These are phyloP conservation scores for Amia ocellicauda DNA, from an alignment of 2,113 vertebrate genomes.

Conservation along the genomic window DNA sequence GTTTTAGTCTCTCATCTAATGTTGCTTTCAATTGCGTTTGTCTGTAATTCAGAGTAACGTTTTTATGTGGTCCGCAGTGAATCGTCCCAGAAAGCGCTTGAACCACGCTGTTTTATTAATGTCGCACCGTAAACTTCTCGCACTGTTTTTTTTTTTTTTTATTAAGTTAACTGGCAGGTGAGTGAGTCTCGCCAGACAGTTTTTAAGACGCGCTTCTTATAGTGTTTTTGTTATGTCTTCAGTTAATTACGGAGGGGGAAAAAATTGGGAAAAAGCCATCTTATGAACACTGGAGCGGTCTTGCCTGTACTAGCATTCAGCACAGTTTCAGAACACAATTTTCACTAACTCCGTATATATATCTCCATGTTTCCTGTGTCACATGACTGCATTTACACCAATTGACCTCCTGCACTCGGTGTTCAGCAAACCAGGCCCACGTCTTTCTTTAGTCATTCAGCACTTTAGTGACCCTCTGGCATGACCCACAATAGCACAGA, in stretches of 20 bases:
- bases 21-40: too few species aligned
- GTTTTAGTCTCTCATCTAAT: too few species aligned
- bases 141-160: not conserved
- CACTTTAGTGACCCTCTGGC: conserved; percentile 62
- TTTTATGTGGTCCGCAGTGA: too few species aligned
- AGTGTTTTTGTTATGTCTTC: conserved; percentile 20
- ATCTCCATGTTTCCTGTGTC: conserved; percentile 37
- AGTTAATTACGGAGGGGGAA: conserved; percentile 4
- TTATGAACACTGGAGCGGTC: not conserved
- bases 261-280: too few species aligned
- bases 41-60: too few species aligned
- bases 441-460: conserved; percentile 59
- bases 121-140: too few species aligned
- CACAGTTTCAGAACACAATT: conserved; percentile 12
- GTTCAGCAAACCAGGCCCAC: conserved; percentile 74
- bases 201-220: conserved; percentile 12
- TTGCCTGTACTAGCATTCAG: not conserved
- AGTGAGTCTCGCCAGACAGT: conserved; percentile 7
- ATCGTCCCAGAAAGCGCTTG: too few species aligned
- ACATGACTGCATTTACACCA: conserved; percentile 63
- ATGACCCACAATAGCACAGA: conserved; percentile 63
- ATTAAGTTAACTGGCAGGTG: conserved; percentile 7
- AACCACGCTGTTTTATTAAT: too few species aligned
- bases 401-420: conserved; percentile 74
- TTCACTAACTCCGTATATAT: too few species aligned